These are phyloP conservation scores for Nycticebus coucang DNA, from an alignment of 2,113 vertebrate genomes.

Conservation along the genomic window DNA sequence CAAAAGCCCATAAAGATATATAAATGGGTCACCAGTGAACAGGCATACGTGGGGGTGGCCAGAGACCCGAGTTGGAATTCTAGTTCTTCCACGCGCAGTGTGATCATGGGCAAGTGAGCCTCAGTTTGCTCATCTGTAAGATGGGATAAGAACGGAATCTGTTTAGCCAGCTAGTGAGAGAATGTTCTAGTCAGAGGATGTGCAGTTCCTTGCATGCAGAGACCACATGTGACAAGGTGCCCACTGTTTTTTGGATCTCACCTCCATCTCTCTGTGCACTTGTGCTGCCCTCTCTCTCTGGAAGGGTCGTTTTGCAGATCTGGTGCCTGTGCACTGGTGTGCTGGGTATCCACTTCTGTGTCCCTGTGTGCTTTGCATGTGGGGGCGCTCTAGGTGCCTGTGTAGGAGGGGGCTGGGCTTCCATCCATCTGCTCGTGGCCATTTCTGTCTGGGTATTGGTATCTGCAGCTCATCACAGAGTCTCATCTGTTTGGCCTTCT, in stretches of 20 bases:
- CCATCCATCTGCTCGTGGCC: neutral
- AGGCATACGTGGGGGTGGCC: neutral
- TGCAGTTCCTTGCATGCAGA: neutral
- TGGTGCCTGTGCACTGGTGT: fast-evolving
- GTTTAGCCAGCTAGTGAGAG: neutral
- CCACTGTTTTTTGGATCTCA: neutral
- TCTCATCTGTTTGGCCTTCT: neutral
- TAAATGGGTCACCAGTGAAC: neutral
- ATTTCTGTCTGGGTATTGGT: neutral
- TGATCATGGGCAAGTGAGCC: neutral
- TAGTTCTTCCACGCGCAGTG: neutral
- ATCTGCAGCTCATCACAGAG: neutral
- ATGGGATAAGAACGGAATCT: neutral
- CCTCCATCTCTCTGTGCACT: neutral
- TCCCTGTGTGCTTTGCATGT: neutral
- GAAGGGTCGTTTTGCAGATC: neutral
- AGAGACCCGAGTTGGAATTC: neutral
- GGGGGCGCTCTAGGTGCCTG: neutral
- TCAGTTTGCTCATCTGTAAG: slow-evolving; percentile 36
- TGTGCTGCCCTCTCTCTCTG: neutral
- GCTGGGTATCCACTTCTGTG: neutral
- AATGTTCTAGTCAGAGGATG: neutral
- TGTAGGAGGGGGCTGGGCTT: no score
- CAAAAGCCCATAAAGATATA: neutral
- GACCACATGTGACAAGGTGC: neutral